phyloP scores from a whole-genome alignment of 1,140 invertebrate species.

The Atta texana region DNA sequence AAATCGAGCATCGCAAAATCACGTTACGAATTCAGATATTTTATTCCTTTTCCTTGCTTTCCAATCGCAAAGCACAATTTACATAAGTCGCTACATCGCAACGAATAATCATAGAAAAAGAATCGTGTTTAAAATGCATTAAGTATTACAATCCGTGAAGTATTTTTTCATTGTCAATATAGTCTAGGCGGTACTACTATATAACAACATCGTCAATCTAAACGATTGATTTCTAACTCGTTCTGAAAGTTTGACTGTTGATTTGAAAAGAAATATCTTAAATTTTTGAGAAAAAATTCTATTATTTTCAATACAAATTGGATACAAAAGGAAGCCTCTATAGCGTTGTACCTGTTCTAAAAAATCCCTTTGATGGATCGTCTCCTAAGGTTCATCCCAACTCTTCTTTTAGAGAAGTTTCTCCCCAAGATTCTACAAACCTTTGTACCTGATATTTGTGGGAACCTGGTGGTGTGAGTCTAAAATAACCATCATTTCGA shows the following conservation, averaged over 20 bases:
- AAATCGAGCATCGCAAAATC: constrained; percentile 23
- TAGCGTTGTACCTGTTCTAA: neutral
- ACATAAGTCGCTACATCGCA: neutral
- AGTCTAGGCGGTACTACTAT: neutral
- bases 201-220: neutral
- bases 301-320: neutral
- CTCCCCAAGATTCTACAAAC: neutral
- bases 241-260: neutral
- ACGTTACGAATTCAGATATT: neutral
- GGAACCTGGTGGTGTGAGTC: no score
- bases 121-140: constrained; percentile 33
- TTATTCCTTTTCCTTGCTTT: constrained; percentile 25
- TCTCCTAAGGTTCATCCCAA: no score
- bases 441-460: neutral
- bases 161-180: constrained; percentile 13
- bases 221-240: neutral
- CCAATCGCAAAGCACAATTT: constrained; percentile 29
- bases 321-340: neutral
- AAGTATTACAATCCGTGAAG: constrained; percentile 6
- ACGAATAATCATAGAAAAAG: constrained; percentile 34
- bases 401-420: neutral
- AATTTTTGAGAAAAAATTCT: neutral
- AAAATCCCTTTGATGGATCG: neutral
- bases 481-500: neutral
- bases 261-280: neutral